Percentiles rank a stretch among this genome's conserved stretches.
Conservation (phyloP, 2,797 vertebrate species). For the Cyprinella venusta region DNA sequence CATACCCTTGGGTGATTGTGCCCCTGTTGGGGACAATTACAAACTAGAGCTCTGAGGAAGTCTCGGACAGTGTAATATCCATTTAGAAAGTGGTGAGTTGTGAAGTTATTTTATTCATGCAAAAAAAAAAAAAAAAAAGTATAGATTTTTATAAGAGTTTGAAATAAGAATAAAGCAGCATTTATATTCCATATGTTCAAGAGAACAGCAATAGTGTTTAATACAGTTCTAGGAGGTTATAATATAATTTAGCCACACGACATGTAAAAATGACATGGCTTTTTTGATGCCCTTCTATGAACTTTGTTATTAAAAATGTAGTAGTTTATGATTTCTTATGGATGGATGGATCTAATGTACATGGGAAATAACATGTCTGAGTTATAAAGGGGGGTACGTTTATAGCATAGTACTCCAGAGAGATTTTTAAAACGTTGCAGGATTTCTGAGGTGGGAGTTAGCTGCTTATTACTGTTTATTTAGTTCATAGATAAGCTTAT, state of each 20-base stretch:
- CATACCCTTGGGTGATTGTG: constrained; percentile 29
- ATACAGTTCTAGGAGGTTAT: background rate
- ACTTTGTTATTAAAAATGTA: background rate
- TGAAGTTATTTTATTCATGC: background rate
- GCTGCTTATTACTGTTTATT: constrained; percentile 18
- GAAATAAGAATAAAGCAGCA: background rate
- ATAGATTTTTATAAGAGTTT: background rate
- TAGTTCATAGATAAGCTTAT: constrained; percentile 45
- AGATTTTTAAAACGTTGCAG: constrained; percentile 27
- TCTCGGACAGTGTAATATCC: background rate
- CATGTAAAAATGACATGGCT: background rate
- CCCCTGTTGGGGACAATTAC: background rate
- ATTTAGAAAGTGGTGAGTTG: background rate
- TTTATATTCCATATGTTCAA: background rate
- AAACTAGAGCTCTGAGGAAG: background rate
- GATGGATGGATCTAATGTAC: background rate
- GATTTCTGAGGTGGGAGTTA: constrained; percentile 38
- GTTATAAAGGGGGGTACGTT: constrained; percentile 24
- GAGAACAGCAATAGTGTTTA: background rate
- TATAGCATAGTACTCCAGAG: constrained; percentile 19
- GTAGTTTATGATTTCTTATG: background rate
- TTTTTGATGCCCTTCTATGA: background rate
- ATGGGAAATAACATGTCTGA: constrained; percentile 17
- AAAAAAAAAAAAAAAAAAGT: no score
- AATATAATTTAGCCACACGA: background rate